Evolutionary conservation across 2,113 vertebrate species (phyloP), one percentile per base, ranked within the genome.

Genomic region (Anthoscopus minutus): DNA sequence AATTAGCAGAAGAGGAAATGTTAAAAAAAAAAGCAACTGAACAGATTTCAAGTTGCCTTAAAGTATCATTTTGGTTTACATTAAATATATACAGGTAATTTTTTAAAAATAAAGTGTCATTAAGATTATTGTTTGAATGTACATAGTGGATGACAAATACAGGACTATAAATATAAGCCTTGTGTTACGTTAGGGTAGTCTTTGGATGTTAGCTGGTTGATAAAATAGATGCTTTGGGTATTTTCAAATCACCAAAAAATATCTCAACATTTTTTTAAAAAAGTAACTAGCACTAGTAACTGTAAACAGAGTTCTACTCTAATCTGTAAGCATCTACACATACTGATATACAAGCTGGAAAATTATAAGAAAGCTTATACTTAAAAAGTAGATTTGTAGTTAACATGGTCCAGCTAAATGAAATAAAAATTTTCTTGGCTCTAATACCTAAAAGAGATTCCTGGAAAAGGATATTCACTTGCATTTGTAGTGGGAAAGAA

Each of bases 171-270:
- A 51, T 9, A 25, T 16, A 31, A 73, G 22, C 11, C 4, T 1
- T 28, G 4, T 24, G 4, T 74, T 50, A 83, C 4, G 47, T 13
- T 27, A 88, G 9, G 2, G 0, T 8, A 42, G 13, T 17, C 15
- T 82, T 44, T 69, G 13, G 25, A 38, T 9, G 0, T 48, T 28
- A 57, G 28, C 5, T 64, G 7, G 3, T 51, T 50, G 30, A 18
- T 66, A 80, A 85, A 20, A 62, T 1, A 44, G 24, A 74, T 40
- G 31, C 22, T 80, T 65, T 56, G 33, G 24, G 23, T 33, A 71
- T 44, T 53, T 62, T 69, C 30, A 51, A n/a, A 67, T 40, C 12
- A 87, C 13, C 23, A 27, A 67, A 69, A 57, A 37, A 76, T 54
- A 35, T 8, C 6, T 33, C 4, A 30, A 15, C 3, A 4, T 30